phyloP scores from a whole-genome alignment of 2,113 vertebrate species.

The Empidonax alnorum region DNA sequence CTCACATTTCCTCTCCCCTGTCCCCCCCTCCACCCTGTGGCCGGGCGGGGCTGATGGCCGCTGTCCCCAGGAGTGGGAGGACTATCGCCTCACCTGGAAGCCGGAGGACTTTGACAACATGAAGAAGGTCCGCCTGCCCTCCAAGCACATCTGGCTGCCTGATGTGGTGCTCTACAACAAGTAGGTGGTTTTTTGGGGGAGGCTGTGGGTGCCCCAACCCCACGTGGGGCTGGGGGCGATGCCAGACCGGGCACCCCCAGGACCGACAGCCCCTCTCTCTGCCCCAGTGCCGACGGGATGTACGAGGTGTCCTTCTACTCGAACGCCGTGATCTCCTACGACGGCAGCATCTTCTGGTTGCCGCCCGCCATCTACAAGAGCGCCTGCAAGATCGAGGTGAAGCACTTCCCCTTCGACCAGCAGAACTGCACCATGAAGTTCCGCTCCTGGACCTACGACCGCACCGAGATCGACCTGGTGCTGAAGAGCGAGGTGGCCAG shows the following conservation, averaged over 20 bases:
- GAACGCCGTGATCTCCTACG: constrained; percentile 92
- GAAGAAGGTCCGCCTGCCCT: constrained; percentile 94
- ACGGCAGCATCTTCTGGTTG: constrained; percentile 96
- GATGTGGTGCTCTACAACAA: constrained; percentile 99
- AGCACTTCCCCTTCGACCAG: constrained; percentile 97
- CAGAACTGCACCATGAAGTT: constrained; percentile 97
- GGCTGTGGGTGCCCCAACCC: neutral
- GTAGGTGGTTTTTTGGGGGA: constrained; percentile 72
- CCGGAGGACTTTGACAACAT: constrained; percentile 96
- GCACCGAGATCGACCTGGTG: constrained; percentile 92
- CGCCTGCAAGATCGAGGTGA: constrained; percentile 95
- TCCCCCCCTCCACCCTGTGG: neutral
- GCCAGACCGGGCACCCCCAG: neutral
- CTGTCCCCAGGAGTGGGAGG: constrained; percentile 91
- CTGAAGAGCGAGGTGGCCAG: constrained; percentile 90
- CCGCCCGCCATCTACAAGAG: constrained; percentile 97
- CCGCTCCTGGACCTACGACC: constrained; percentile 97
- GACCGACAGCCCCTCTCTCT: neutral
- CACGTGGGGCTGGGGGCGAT: rapidly evolving
- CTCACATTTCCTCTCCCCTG: too few species aligned
- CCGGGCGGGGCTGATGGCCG: neutral
- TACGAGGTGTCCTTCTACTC: constrained; percentile 99
- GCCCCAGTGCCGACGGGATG: constrained; percentile 89
- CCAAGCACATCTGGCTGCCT: constrained; percentile 98
- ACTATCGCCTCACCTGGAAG: constrained; percentile 93